Base-by-base conservation (phyloP, 92 coral and sea anemone species). In the Actinostola sp. region DNA sequence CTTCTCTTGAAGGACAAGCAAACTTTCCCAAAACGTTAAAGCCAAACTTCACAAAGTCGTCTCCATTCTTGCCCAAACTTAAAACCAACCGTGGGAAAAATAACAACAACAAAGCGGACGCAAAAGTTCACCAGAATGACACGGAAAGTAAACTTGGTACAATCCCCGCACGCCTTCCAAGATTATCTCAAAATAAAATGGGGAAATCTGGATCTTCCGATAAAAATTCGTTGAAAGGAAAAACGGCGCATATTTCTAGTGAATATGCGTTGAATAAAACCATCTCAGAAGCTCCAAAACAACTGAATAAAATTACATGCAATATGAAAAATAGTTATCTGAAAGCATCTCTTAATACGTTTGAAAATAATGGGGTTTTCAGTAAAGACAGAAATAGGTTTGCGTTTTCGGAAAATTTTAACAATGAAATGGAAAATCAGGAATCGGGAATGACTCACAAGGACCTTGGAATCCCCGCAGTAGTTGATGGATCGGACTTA, bases 361-460 rank as follows among this genome's bases (percentile, higher is more conserved):
- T 23, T 30, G n/a, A 58, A 61, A 24, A 26, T 39, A 11, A 3
- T 20, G 17, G 46, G 15, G 44, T 42, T 17, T 34, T 34, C 33
- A 5, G 33, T n/a, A 5, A 61, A 61, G 38, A 34, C 12, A 26
- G 25, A 39, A 20, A 35, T 12, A 61, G 44, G n/a, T n/a, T n/a
- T 5, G n/a, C 21, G 27, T 3, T 8, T 16, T 61, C 25, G 43
- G n/a, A 17, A n/a, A 44, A 19, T 36, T 36, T 44, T 31, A 24
- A 8, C 24, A 21, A 23, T 13, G 71, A 66, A 6, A 7, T 42
- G 31, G 59, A 46, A 66, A 66, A 28, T 66, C 28, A 2, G 59
- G 59, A 46, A 66, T 8, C 59, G 3, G 70, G 54, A 43, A 2
- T 64, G 35, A 20, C 17, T 13, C 2, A 7, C 30, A 27, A 1